Evolutionary conservation across 2,797 vertebrate species (phyloP).

Genomic region (Naso thynnoides): DNA sequence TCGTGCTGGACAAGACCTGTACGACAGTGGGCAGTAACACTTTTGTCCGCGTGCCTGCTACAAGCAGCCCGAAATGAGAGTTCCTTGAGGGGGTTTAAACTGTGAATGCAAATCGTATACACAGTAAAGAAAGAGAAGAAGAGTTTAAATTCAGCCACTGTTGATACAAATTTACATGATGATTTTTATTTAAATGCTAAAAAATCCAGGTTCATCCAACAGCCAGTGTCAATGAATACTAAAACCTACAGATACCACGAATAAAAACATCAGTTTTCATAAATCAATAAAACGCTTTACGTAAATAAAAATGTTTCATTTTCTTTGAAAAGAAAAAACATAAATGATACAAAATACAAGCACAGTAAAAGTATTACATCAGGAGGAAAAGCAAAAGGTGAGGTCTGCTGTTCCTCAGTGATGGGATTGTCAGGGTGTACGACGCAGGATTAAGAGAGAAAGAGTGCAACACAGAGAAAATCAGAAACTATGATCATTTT

Average conservation of each 20-base stretch:
- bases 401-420: constrained; percentile 34
- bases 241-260: constrained; percentile 64
- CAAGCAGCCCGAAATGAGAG: too few species aligned
- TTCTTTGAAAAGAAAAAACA: constrained; percentile 59
- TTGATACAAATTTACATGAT: constrained; percentile 27
- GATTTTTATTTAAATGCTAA: constrained; percentile 71
- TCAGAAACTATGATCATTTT: constrained; percentile 3
- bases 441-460: constrained; percentile 35
- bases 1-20: too few species aligned
- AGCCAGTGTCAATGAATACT: constrained; percentile 75
- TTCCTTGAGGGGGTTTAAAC: too few species aligned
- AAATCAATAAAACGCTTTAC: constrained; percentile 48
- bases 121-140: not conserved
- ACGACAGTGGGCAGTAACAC: too few species aligned
- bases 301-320: constrained; percentile 62
- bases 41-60: too few species aligned
- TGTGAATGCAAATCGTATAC: not conserved
- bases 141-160: constrained; percentile 1
- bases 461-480: constrained; percentile 20
- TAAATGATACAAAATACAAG: constrained; percentile 75
- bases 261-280: constrained; percentile 58
- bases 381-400: constrained; percentile 41
- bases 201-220: constrained; percentile 70
- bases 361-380: constrained; percentile 52
- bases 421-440: constrained; percentile 28